Base-by-base conservation (phyloP, 2,888 invertebrate genomes). In the Gymnosoma rotundatum region DNA sequence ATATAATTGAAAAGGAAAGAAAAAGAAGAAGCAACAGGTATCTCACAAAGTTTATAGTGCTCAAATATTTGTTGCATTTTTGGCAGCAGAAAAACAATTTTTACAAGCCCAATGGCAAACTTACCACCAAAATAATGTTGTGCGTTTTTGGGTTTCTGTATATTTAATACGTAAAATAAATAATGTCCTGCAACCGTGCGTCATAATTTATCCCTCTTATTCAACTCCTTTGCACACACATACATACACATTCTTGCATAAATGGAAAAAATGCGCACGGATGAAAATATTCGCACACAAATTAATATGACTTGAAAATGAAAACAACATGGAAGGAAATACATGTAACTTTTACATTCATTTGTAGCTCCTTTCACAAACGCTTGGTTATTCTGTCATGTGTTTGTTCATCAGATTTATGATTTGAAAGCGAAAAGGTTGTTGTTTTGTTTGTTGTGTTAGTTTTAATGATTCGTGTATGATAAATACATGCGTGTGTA, bases 371-470 rank as follows among this genome's bases (percentile, higher is more conserved):
- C 48, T 66, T 52, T 50, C 52, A 21, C 42, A 20, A 25, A 58
- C 64, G 64, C 56, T 78, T 64, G 21, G 25, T 64, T 14, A 48
- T 64, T 20, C 38, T 70, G 42, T 82, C 81, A 81, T 84, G 74
- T 84, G 74, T 84, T 78, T 81, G 78, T 81, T 81, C 84, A 84
- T 81, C 78, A 74, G 81, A 84, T 84, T 81, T 84, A 74, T 78
- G 73, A 70, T 78, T 54, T 83, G 73, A 69, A 78, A 38, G 64
- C 80, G 54, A 76, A 70, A 79, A 66, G 36, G 58, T 78, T 67
- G 64, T 52, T 60, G 32, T 63, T 64, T 66, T 67, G 18, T 70
- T 58, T 63, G 48, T 58, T 79, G 73, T 58, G 42, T 69, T 56
- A 56, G 74, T 81, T 69, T 58, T 14, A 74, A 69, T 61, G 69